Percentiles rank a stretch among this genome's conserved stretches.
Conservation (phyloP, 2,888 invertebrate species). For the Synanthedon myopaeformis region DNA sequence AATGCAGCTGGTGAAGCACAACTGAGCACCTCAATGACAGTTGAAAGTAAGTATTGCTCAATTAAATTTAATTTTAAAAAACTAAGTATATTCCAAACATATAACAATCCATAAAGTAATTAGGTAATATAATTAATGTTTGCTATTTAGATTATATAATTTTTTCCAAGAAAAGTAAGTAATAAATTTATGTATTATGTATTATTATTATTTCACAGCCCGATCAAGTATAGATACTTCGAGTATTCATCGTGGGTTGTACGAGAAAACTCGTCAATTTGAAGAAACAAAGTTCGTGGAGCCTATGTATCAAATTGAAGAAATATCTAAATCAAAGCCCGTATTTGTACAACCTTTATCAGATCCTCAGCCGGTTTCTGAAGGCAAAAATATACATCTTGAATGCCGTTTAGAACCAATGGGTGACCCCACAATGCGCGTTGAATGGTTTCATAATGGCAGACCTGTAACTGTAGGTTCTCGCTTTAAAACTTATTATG, state of each 20-base stretch:
- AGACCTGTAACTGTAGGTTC: conserved; percentile 89
- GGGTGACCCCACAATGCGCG: conserved; percentile 96
- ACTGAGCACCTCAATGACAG: conserved; percentile 84
- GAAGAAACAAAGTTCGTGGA: conserved; percentile 89
- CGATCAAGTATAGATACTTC: conserved; percentile 90
- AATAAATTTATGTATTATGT: conserved; percentile 6
- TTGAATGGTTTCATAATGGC: conserved; percentile 97
- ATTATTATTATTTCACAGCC: conserved; percentile 67
- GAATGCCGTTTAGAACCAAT: conserved; percentile 94
- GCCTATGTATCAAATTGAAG: conserved; percentile 90
- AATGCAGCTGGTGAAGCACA: conserved; percentile 92
- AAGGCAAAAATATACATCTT: conserved; percentile 90
- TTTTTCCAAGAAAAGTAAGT: not conserved
- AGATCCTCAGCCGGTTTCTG: conserved; percentile 86
- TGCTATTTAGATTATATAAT: not conserved
- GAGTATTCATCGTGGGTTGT: conserved; percentile 88
- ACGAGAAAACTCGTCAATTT: conserved; percentile 88
- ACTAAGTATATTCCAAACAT: not conserved
- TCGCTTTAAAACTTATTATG: conserved; percentile 93
- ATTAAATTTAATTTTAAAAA: not conserved
- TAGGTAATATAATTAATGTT: not conserved
- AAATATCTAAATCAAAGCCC: conserved; percentile 94
- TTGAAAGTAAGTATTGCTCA: conserved; percentile 80
- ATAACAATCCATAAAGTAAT: not conserved
- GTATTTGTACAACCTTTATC: conserved; percentile 90